Conservation (phyloP, 1,140 invertebrate genomes). For the Ganaspis sp. region DNA sequence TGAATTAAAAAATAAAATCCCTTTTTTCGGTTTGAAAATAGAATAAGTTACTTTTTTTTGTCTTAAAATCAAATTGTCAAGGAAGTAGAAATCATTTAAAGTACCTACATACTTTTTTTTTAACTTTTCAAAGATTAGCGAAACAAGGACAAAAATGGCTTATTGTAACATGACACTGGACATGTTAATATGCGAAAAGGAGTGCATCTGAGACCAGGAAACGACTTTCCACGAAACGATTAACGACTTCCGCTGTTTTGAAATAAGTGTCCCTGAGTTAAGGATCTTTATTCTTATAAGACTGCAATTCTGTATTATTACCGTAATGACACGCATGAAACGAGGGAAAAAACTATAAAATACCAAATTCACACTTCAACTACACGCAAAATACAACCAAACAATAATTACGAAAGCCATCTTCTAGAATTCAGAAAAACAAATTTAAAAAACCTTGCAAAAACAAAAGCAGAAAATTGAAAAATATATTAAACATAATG, state of each 20-base stretch:
- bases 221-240: constrained; percentile 64
- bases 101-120: too few species aligned
- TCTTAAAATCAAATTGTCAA: too few species aligned
- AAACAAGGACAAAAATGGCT: not conserved
- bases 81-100: too few species aligned
- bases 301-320: constrained; percentile 28
- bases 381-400: not conserved
- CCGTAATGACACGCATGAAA: constrained; percentile 27
- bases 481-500: too few species aligned
- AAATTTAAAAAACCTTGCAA: too few species aligned
- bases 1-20: too few species aligned
- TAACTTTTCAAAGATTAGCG: too few species aligned
- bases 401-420: not conserved
- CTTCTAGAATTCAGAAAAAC: too few species aligned
- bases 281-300: constrained; percentile 2
- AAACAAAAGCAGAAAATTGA: too few species aligned
- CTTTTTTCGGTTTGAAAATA: too few species aligned
- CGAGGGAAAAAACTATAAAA: not conserved
- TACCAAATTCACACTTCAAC: not conserved
- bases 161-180: not conserved
- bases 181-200: constrained; percentile 29
- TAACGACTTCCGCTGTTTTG: constrained; percentile 56
- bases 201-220: constrained; percentile 47
- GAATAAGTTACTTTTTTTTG: too few species aligned
- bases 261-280: constrained; percentile 14